Conservation (phyloP, 2,888 invertebrate species). For the Hylaea fasciaria region DNA sequence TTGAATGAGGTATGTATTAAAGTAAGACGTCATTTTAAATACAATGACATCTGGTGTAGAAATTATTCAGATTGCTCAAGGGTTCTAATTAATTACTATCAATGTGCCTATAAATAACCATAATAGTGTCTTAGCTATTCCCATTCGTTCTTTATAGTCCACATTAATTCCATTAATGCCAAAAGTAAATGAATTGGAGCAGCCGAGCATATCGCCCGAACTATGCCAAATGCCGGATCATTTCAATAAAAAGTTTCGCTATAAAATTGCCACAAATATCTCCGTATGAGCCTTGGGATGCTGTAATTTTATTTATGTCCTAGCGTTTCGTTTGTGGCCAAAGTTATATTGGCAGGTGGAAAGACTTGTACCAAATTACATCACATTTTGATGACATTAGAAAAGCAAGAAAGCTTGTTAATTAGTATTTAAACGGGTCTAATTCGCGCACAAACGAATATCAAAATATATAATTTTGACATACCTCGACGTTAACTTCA, state of each 20-base stretch:
- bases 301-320: constrained; percentile 10
- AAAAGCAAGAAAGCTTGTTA: too few relatives aligned
- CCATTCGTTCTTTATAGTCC: constrained; percentile 1
- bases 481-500: too few relatives aligned
- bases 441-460: too few relatives aligned
- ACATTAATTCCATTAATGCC: constrained; percentile 42
- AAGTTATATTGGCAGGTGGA: constrained; percentile 7
- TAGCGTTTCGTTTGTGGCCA: constrained; percentile 13
- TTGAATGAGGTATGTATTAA: too few relatives aligned
- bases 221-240: constrained; percentile 46
- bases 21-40: too few relatives aligned
- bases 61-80: too few relatives aligned
- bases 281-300: constrained; percentile 1
- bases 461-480: too few relatives aligned
- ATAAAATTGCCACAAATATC: constrained; percentile 49
- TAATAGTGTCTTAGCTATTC: not conserved
- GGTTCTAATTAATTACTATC: too few relatives aligned
- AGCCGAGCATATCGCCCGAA: constrained; percentile 39
- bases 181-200: constrained; percentile 43
- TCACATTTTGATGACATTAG: too few relatives aligned
- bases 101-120: too few relatives aligned
- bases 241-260: constrained; percentile 52
- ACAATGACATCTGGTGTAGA: too few relatives aligned
- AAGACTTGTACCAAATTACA: not conserved
- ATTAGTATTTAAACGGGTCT: too few relatives aligned